Evolutionary conservation across 2,113 vertebrate genomes (phyloP).

Genomic region (Seriola rivoliana): DNA sequence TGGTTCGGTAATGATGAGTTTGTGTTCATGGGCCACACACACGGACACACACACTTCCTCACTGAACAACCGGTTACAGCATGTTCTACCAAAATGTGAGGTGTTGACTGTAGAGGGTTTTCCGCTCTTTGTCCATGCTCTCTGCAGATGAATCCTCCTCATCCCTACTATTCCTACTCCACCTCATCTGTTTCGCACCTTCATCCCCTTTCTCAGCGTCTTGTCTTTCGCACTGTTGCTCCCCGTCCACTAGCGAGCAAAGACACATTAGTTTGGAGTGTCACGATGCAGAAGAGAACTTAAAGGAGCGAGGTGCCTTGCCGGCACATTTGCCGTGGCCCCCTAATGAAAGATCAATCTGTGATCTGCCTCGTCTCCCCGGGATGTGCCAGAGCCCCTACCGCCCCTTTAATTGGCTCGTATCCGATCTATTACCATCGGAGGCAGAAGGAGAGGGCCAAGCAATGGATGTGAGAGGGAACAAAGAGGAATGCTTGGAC

Average conservation of each 20-base stretch:
- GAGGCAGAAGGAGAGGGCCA: slow-evolving; percentile 47
- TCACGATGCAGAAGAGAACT: slow-evolving; percentile 69
- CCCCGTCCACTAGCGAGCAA: slow-evolving; percentile 40
- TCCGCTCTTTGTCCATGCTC: not conserved
- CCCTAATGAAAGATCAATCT: slow-evolving; percentile 82
- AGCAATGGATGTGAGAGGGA: slow-evolving; percentile 48
- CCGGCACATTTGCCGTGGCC: slow-evolving; percentile 69
- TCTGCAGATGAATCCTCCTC: slow-evolving; percentile 2
- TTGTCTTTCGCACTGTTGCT: slow-evolving; percentile 28
- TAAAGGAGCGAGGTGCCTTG: slow-evolving; percentile 72
- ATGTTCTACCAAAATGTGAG: not conserved
- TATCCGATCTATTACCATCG: slow-evolving; percentile 82
- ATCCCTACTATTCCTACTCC: not conserved
- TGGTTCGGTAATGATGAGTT: not conserved
- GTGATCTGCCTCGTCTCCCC: slow-evolving; percentile 73
- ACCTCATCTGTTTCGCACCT: slow-evolving; percentile 19
- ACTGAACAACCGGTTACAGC: not conserved
- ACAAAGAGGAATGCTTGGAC: slow-evolving; percentile 33
- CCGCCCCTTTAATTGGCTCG: slow-evolving; percentile 76
- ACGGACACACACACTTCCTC: not conserved
- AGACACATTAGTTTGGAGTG: slow-evolving; percentile 73
- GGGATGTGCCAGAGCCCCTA: slow-evolving; percentile 57
- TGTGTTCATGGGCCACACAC: not conserved
- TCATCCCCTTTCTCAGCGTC: slow-evolving; percentile 4
- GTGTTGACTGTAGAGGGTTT: slow-evolving; percentile 6